Percentiles rank a stretch among this genome's conserved stretches.
Conservation (phyloP, 2,888 invertebrate species). For the Agonopterix alstromeriana region DNA sequence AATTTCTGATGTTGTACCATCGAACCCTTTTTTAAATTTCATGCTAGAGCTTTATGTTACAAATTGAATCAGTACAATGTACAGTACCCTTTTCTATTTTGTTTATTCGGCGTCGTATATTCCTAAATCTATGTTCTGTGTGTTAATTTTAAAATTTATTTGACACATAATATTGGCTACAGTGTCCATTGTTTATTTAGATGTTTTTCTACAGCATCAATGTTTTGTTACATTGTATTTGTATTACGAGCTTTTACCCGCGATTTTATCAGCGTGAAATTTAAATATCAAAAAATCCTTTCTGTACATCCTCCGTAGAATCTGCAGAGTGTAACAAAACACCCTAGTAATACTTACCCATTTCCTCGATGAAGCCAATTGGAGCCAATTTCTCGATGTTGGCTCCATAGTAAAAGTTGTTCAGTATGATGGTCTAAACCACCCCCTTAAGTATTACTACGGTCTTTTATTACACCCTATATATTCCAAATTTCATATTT, state of each 20-base stretch:
- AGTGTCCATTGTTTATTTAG: slow-evolving; percentile 15
- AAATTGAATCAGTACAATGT: slow-evolving; percentile 66
- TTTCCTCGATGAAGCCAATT: no score
- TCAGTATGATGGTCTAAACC: no score
- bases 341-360: no score
- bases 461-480: no score
- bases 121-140: slow-evolving; percentile 39
- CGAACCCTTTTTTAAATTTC: slow-evolving; percentile 64
- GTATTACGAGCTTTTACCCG: no score
- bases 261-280: not conserved
- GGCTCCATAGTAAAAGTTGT: no score
- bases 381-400: no score
- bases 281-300: no score
- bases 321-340: no score
- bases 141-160: slow-evolving; percentile 47
- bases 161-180: slow-evolving; percentile 16
- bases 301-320: no score
- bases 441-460: no score
- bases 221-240: not conserved
- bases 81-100: slow-evolving; percentile 32
- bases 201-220: slow-evolving; percentile 7
- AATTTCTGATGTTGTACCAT: slow-evolving; percentile 43
- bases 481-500: no score
- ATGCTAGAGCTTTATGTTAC: slow-evolving; percentile 59
- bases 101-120: slow-evolving; percentile 27